Evolutionary conservation across 2,888 invertebrate species (phyloP).

Genomic region (Drosophila crucigera): DNA sequence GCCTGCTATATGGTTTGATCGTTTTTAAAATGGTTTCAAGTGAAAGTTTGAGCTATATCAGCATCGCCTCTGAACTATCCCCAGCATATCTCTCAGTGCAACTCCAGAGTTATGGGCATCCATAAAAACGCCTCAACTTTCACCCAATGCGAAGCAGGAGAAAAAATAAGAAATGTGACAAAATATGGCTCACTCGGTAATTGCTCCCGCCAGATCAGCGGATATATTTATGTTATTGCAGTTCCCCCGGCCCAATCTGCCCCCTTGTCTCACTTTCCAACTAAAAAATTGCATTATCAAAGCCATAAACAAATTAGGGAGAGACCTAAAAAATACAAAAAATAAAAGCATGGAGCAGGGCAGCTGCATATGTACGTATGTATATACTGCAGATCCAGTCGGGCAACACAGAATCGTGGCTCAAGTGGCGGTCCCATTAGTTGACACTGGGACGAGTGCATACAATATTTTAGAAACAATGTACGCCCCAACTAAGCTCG

Average conservation of each 20-base stretch:
- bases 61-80: not conserved
- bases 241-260: conserved; percentile 30
- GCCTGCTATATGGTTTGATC: not conserved
- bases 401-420: conserved; percentile 60
- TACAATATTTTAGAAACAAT: conserved; percentile 81
- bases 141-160: conserved; percentile 44
- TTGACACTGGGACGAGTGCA: conserved; percentile 74
- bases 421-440: conserved; percentile 78
- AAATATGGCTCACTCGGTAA: conserved; percentile 80
- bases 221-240: conserved; percentile 79
- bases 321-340: conserved; percentile 37
- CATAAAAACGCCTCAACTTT: conserved; percentile 76
- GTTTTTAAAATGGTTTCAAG: not conserved
- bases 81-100: conserved; percentile 13
- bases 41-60: not conserved
- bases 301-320: conserved; percentile 78
- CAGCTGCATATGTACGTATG: conserved; percentile 35
- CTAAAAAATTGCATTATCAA: conserved; percentile 80
- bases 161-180: conserved; percentile 69
- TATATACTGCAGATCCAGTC: conserved; percentile 21
- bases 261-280: conserved; percentile 23
- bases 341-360: conserved; percentile 25
- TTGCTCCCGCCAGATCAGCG: conserved; percentile 79
- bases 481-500: conserved; percentile 69
- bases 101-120: conserved; percentile 50